Evolutionary conservation across 2,113 vertebrate genomes (phyloP).

Genomic region (Bagarius yarrelli): DNA sequence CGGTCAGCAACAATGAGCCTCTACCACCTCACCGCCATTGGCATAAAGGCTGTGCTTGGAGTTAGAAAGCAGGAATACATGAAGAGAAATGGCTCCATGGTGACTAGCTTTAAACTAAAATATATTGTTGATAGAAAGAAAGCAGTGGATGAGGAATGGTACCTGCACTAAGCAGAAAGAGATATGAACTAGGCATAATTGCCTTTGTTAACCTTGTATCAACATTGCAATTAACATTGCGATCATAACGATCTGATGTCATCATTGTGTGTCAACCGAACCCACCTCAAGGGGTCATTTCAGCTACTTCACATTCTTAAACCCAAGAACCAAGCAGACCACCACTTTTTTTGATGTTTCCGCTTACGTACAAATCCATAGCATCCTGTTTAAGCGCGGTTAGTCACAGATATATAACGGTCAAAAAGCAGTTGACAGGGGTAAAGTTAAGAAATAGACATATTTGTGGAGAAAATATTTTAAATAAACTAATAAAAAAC

Average conservation of each 20-base stretch:
- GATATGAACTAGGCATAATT: neutral
- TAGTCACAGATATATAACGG: too few species aligned
- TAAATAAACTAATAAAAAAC: neutral
- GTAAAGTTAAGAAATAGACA: too few species aligned
- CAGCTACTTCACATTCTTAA: neutral
- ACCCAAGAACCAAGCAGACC: neutral
- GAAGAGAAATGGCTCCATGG: neutral
- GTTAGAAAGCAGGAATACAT: constrained; percentile 47
- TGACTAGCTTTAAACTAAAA: constrained; percentile 16
- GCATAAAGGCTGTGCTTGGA: constrained; percentile 39
- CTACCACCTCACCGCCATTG: constrained; percentile 72
- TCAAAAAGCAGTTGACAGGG: too few species aligned
- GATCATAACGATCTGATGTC: too few species aligned
- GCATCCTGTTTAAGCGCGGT: too few species aligned
- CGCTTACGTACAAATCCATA: too few species aligned
- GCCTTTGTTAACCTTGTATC: too few species aligned
- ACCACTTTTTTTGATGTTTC: neutral
- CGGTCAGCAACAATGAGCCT: constrained; percentile 80
- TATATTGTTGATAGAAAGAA: constrained; percentile 22
- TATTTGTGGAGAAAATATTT: too few species aligned
- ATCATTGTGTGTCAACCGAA: too few species aligned
- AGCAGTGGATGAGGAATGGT: neutral
- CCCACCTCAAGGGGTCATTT: neutral
- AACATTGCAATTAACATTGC: too few species aligned
- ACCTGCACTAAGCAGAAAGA: neutral